phyloP scores from a whole-genome alignment of 2,113 vertebrate species.

The Lasiurus borealis region DNA sequence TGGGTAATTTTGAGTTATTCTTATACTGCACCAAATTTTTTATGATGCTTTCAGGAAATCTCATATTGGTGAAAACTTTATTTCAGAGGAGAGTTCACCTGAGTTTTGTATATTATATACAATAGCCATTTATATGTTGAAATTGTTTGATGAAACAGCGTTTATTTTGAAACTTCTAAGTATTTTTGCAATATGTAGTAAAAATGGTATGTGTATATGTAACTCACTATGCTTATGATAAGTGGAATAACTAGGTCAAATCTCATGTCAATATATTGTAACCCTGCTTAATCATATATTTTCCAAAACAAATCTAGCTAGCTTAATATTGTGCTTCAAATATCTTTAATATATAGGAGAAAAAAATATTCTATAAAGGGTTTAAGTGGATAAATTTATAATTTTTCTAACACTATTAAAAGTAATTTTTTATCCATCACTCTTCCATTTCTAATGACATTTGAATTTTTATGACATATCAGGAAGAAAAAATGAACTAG shows the following conservation, averaged over 20 bases:
- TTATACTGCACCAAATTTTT: background rate
- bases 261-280: background rate
- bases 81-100: background rate
- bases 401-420: constrained; percentile 15
- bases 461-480: background rate
- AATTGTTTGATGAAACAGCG: background rate
- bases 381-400: constrained; percentile 19
- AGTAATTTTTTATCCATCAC: background rate
- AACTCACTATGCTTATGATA: background rate
- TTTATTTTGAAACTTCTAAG: background rate
- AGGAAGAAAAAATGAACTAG: background rate
- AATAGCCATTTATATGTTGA: background rate
- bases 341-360: background rate
- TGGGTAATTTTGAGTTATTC: background rate
- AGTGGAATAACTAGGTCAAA: background rate
- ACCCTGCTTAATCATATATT: background rate
- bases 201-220: background rate
- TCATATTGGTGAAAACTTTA: background rate
- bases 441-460: background rate
- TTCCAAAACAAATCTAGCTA: background rate
- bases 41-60: background rate
- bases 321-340: background rate
- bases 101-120: background rate
- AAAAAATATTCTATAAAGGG: background rate
- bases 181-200: background rate